phyloP scores from a whole-genome alignment of 2,113 vertebrate genomes.

The Columba janthina region DNA sequence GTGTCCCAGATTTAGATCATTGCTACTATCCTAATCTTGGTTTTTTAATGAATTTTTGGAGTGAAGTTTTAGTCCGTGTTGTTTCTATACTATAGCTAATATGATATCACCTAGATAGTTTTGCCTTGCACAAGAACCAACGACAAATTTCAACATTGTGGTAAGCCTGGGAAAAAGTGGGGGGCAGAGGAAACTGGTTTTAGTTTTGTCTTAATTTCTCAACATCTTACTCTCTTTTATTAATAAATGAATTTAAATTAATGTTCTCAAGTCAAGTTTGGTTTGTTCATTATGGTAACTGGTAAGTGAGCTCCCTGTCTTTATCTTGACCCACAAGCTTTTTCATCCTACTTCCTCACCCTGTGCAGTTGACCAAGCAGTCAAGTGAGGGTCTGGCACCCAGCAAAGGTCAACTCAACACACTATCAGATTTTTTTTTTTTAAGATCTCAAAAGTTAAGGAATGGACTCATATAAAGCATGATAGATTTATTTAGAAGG shows the following conservation, averaged over 20 bases:
- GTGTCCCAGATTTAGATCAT: neutral
- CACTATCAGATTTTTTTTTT: neutral
- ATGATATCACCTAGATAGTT: neutral
- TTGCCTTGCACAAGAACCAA: neutral
- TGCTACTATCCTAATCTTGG: neutral
- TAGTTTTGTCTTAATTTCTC: neutral
- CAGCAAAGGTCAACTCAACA: neutral
- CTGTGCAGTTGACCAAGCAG: neutral
- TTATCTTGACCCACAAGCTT: neutral
- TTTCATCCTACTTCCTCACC: neutral
- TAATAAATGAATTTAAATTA: neutral
- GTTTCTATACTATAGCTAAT: neutral
- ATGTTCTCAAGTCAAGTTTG: neutral
- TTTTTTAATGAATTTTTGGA: neutral
- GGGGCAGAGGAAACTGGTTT: too few species aligned
- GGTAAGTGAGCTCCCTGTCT: neutral
- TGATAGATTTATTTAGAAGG: neutral
- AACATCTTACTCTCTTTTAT: neutral
- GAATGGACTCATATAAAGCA: neutral
- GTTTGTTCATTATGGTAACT: neutral
- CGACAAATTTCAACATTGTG: neutral
- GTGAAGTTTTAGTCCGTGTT: neutral
- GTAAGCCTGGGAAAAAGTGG: neutral
- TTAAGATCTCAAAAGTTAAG: neutral
- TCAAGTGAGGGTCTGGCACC: neutral